A percentile compares a stretch with the other conserved stretches of the same genome.
phyloP scores from a whole-genome alignment of 2,797 vertebrate genomes.

The Glossophaga mutica region DNA sequence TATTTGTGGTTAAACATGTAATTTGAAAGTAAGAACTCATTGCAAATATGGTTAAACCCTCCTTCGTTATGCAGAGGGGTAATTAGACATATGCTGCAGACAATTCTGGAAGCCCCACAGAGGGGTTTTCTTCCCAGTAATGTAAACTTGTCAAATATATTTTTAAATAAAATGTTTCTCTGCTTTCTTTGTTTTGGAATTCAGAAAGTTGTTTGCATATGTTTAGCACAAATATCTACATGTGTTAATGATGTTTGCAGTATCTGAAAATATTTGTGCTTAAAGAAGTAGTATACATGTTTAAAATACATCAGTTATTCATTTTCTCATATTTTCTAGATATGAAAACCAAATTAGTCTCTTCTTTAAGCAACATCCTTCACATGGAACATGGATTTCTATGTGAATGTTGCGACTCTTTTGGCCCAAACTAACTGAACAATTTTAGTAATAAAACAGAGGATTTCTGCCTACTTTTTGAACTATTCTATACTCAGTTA shows the following conservation, averaged over 20 bases:
- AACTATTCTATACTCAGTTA: neutral
- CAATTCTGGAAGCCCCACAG: neutral
- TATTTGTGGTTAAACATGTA: slow-evolving; percentile 28
- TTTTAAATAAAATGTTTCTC: slow-evolving; percentile 14
- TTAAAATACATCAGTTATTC: slow-evolving; percentile 11
- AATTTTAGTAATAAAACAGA: neutral
- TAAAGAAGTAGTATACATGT: neutral
- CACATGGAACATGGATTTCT: neutral
- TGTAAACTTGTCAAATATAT: slow-evolving; percentile 37
- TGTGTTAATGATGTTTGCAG: slow-evolving; percentile 1
- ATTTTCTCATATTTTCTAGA: neutral
- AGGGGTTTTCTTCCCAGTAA: slow-evolving; percentile 9
- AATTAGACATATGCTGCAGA: slow-evolving; percentile 21
- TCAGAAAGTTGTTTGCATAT: slow-evolving; percentile 25
- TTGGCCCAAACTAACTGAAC: neutral
- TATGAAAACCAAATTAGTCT: neutral
- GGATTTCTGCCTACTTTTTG: neutral
- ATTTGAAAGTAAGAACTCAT: slow-evolving; percentile 16
- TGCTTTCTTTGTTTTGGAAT: slow-evolving; percentile 52
- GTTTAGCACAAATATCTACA: slow-evolving; percentile 49
- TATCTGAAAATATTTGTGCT: slow-evolving; percentile 53
- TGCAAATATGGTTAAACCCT: neutral
- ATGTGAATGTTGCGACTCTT: neutral
- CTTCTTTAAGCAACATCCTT: neutral
- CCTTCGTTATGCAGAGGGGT: neutral